Evolutionary conservation across 2,888 invertebrate genomes (phyloP), one percentile per base, ranked within the genome.

Genomic region (Cheilosia soror): DNA sequence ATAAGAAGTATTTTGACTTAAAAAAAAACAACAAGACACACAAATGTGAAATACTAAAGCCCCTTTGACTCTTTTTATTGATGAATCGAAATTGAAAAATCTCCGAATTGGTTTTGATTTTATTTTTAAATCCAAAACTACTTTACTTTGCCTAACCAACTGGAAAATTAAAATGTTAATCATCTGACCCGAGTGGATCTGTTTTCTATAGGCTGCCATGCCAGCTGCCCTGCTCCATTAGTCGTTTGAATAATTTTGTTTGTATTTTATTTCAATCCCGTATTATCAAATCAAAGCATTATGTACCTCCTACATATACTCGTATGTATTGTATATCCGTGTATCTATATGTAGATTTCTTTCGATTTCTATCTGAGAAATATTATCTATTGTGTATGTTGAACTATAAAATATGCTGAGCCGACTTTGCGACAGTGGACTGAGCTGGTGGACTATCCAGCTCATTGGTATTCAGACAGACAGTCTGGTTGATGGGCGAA

Each of bases 121-220:
- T 13, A 31, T 53, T 68, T 55, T 55, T 13, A 51, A 51, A 15
- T 40, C 27, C 33, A 40, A 9, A 65, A 53, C 53, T 55, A 42
- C 66, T 76, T 60, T 7, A 60, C n/a, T 68, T 68, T 42, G 68
- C 15, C 68, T 49, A 76, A 68, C 60, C 58, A 76, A 47, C 49
- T 40, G 75, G 57, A 58, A 66, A 75, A 75, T 75, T 75, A 40
- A 68, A 68, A 76, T 68, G 60, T 51, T 53, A 76, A 76, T 76
- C 58, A 65, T 47, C 73, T 63, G 20, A 15, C 55, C 65, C 29
- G 55, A 63, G 55, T 75, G 55, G 62, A 27, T n/a, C 15, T 58
- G 20, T 42, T 40, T 42, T 44, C n/a, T 29, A 13, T n/a, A 44
- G 11, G n/a, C 25, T 11, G 15, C 20, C 20, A 20, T 11, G 15